Evolutionary conservation across 2,888 invertebrate genomes (phyloP).

Genomic region (Xanthia icteritia): DNA sequence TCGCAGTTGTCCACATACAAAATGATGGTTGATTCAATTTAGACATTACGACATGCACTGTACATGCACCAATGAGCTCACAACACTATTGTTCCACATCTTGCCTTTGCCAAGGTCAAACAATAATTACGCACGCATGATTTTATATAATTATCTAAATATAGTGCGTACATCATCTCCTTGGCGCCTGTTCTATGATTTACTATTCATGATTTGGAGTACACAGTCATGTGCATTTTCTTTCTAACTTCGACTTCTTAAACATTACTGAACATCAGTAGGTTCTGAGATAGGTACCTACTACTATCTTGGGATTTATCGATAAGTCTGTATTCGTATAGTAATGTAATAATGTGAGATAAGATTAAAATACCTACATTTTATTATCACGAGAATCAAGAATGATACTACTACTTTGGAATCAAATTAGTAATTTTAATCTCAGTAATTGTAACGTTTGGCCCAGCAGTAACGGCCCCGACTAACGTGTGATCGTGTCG

Average conservation of each 20-base stretch:
- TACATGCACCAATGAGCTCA: constrained; percentile 74
- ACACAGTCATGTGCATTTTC: constrained; percentile 29
- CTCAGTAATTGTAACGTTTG: not conserved
- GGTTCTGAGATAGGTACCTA: constrained; percentile 2
- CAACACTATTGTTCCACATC: constrained; percentile 74
- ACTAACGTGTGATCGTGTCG: not conserved
- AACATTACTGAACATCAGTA: not conserved
- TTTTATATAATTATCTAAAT: constrained; percentile 71
- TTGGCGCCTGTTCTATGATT: constrained; percentile 64
- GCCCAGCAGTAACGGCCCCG: not conserved
- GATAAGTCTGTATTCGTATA: constrained; percentile 26
- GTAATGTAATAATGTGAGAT: constrained; percentile 38
- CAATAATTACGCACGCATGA: constrained; percentile 68
- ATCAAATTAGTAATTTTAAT: constrained; percentile 7
- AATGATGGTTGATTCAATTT: constrained; percentile 68
- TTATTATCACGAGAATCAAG: constrained; percentile 32
- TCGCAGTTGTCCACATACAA: constrained; percentile 29
- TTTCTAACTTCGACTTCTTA: not conserved
- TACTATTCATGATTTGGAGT: constrained; percentile 50
- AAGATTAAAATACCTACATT: constrained; percentile 47
- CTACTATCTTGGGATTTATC: constrained; percentile 30
- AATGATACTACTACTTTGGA: constrained; percentile 17
- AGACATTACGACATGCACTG: constrained; percentile 70
- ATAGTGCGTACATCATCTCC: constrained; percentile 59
- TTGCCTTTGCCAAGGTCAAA: constrained; percentile 77